These are phyloP conservation scores for Eupithecia dodoneata DNA, from an alignment of 2,888 invertebrate species.

Conservation along the genomic window DNA sequence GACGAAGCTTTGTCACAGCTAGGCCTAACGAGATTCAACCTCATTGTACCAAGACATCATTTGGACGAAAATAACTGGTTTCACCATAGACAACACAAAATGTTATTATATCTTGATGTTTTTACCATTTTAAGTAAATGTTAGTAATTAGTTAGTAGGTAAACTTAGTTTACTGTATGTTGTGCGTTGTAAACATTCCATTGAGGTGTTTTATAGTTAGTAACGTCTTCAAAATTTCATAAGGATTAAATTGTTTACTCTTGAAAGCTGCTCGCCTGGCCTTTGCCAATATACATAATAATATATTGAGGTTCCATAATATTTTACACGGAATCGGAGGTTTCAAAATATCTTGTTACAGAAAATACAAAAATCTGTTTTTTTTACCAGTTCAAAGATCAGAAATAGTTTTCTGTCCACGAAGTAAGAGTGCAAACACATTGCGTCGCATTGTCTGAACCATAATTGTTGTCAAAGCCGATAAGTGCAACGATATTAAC, in stretches of 20 bases:
- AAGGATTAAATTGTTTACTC: background rate
- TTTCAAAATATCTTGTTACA: background rate
- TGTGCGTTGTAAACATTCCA: background rate
- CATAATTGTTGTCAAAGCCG: background rate
- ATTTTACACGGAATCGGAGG: background rate
- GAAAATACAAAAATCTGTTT: background rate
- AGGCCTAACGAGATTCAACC: constrained; percentile 28
- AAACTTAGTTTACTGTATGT: background rate
- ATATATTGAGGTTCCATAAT: background rate
- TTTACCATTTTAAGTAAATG: background rate
- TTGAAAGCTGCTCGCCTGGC: background rate
- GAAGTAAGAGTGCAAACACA: background rate
- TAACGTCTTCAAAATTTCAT: background rate
- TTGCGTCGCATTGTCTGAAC: background rate
- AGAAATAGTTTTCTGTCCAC: background rate
- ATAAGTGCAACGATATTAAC: background rate
- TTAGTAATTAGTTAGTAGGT: background rate
- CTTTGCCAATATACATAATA: background rate
- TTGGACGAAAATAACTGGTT: constrained; percentile 20
- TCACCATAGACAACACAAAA: constrained; percentile 1
- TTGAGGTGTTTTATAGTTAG: background rate
- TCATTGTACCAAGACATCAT: constrained; percentile 29
- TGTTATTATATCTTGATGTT: background rate
- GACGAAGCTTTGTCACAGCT: constrained; percentile 6
- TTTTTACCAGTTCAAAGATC: background rate